These are phyloP conservation scores for Dryoscopus gambensis DNA, from an alignment of 2,113 vertebrate species.

Conservation along the genomic window DNA sequence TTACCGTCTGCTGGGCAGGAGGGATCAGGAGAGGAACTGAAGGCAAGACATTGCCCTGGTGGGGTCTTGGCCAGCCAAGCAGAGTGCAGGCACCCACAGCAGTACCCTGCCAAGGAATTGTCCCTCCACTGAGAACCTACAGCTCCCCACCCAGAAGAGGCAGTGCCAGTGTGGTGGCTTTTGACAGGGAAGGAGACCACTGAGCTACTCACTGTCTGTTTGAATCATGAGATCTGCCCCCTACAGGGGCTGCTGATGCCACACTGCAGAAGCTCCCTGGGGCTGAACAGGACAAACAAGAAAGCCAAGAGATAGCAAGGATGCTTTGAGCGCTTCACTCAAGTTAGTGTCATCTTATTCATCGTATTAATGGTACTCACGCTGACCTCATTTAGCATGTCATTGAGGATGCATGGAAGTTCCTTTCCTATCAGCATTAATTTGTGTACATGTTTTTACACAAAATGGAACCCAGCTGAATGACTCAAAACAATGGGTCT, in stretches of 20 bases:
- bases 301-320: not conserved
- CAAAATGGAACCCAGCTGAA: not conserved
- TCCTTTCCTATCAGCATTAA: not conserved
- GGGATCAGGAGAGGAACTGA: not conserved
- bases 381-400: not conserved
- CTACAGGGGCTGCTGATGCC: not conserved
- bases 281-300: not conserved
- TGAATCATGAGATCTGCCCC: not conserved
- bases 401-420: not conserved
- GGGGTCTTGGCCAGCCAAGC: not conserved
- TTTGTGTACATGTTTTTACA: constrained; percentile 4
- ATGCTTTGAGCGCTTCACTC: not conserved
- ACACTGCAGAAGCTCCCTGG: not conserved
- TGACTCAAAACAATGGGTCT: not conserved
- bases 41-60: not conserved
- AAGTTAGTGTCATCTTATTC: not conserved
- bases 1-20: not conserved
- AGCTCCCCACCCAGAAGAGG: not conserved
- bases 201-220: not conserved
- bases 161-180: not conserved
- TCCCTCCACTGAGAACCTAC: not conserved
- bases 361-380: not conserved
- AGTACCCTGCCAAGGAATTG: not conserved
- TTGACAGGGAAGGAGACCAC: not conserved
- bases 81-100: not conserved